phyloP scores from a whole-genome alignment of 2,113 vertebrate species.

The Phylloscopus trochiloides region DNA sequence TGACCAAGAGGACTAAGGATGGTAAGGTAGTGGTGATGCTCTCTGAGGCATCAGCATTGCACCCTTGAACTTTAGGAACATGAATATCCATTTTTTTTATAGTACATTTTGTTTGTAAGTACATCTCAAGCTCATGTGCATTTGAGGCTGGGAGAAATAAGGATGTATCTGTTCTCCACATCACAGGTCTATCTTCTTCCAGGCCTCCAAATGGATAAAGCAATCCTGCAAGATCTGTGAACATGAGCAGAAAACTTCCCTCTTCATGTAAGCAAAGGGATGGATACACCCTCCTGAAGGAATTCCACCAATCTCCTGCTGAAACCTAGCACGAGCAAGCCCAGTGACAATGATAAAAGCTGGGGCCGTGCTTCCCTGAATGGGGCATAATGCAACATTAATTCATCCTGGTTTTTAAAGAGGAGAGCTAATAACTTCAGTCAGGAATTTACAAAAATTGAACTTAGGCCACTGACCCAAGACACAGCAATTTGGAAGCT shows the following conservation, averaged over 20 bases:
- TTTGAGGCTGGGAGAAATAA: neutral
- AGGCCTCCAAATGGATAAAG: neutral
- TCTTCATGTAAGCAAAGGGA: neutral
- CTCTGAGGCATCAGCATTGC: neutral
- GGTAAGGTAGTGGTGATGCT: neutral
- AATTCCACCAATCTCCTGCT: neutral
- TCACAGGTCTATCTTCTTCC: neutral
- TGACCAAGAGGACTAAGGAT: neutral
- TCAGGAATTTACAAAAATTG: neutral
- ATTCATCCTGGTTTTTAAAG: neutral
- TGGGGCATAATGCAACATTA: neutral
- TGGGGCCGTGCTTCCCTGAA: neutral
- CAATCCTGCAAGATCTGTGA: neutral
- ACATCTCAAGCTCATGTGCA: neutral
- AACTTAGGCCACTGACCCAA: constrained; percentile 50
- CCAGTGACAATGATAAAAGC: neutral
- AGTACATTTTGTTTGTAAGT: neutral
- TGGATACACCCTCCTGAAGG: neutral
- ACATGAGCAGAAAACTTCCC: neutral
- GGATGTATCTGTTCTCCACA: neutral
- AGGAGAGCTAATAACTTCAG: constrained; percentile 30
- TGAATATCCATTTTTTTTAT: neutral
- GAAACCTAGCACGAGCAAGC: neutral
- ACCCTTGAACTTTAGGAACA: neutral
- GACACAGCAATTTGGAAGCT: constrained; percentile 13